Evolutionary conservation across 1,140 invertebrate genomes (phyloP), one percentile per base, ranked within the genome.

Genomic region (Protaetia brevitarsis): DNA sequence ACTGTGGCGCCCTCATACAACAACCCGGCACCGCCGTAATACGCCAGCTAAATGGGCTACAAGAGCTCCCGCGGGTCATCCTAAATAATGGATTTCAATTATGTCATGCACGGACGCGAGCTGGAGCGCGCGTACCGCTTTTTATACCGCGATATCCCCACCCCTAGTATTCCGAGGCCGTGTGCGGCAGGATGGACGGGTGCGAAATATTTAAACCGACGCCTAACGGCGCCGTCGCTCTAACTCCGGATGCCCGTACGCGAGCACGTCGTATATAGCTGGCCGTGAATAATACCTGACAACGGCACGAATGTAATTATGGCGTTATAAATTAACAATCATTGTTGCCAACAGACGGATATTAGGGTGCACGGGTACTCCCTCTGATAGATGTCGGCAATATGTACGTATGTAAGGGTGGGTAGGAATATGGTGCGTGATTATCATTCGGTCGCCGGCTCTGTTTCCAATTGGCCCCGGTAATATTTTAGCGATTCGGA

Each of bases 261-360:
- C n/a, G 5, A 13, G 34, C 34, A 37, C 16, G 34, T 37, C 16
- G 34, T 37, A n/a, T n/a, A n/a, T n/a, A n/a, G n/a, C 16, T 3
- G 34, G 34, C 34, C 34, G 51, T 58, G 56, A 58, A 13, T 30
- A 58, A 58, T 58, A 30, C 61, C 29, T 37, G 61, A 26, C 61
- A 63, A 63, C 30, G 27, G 28, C 61, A 63, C 61, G 61, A 37
- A 37, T 63, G 61, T 34, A 63, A 63, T 63, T 63, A 63, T 63
- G 6, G 61, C 19, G 61, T 63, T 63, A 63, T 63, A 63, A 63
- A 63, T 63, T 63, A 63, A 63, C 61, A 63, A 63, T 63, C 61
- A 37, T 63, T 63, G 61, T 63, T 63, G 37, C 61, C 61, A 63
- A 63, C 61, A 37, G 61, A 34, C 61, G 61, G 61, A 63, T 63